Evolutionary conservation across 1,140 invertebrate genomes (phyloP), one percentile per base, ranked within the genome.

Genomic region (Pogonomyrmex californicus): DNA sequence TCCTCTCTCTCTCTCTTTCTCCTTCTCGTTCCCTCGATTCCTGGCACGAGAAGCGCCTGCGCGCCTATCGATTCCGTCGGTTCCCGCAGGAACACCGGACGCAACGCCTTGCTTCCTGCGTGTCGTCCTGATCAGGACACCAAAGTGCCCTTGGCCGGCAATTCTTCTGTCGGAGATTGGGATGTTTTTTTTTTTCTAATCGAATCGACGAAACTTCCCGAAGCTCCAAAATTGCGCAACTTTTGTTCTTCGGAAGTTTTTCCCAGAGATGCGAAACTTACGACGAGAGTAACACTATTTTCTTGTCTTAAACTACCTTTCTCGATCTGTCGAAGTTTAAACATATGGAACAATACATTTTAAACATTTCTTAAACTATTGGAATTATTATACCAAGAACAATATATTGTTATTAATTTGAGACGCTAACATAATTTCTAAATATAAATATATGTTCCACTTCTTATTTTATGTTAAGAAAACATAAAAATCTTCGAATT

Each of bases 21-120:
- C 71, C 14, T 71, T 75, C 77, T 68, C 70, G 71, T 63, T 71
- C 75, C 85, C 63, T 33, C 77, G 47, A 83, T 62, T 77, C 60
- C 87, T 77, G 86, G 38, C 44, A 68, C 47, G 66, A 85, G 82
- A 63, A 86, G 90, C 94, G 94, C 95, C 94, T 95, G 94, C 94
- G 95, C 94, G 90, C 81, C 92, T 94, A 95, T 95, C 93, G 95
- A 95, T 95, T 94, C 93, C 88, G 81, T 78, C 86, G 91, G 91
- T 91, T 92, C 92, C 90, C 90, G 90, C 90, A 93, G 93, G 93
- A 94, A 90, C 88, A 86, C 71, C 58, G 89, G 87, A 87, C 88
- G 87, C 86, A 49, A 49, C 76, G 86, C 82, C 85, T 81, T 73
- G 71, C 51, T 82, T 73, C 79, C 82, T 70, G 88, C 79, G 71